A percentile compares a stretch with the other conserved stretches of the same genome.
Conservation (phyloP, 2,888 invertebrate genomes). For the Seira ritae region DNA sequence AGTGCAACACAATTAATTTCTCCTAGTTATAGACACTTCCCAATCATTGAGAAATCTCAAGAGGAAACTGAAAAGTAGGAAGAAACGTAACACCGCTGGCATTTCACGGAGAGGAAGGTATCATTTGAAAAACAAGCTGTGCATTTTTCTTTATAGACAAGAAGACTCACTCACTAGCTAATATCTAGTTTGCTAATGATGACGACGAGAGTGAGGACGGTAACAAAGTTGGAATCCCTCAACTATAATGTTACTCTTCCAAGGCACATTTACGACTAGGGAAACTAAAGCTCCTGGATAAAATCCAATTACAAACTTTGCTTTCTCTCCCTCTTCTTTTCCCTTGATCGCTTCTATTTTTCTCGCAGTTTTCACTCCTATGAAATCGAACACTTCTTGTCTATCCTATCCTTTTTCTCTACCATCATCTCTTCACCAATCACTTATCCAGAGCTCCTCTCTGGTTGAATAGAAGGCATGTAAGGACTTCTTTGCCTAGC, state of each 20-base stretch:
- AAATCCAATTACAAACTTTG: constrained; percentile 64
- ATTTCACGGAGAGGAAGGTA: not conserved
- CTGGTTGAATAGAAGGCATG: not conserved
- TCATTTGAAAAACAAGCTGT: not conserved
- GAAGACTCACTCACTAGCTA: too few species aligned
- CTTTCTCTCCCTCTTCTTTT: constrained; percentile 38
- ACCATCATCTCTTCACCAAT: constrained; percentile 1
- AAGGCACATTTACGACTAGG: constrained; percentile 2
- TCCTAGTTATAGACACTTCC: not conserved
- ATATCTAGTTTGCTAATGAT: constrained; percentile 11
- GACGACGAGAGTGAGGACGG: not conserved
- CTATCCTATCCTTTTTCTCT: too few species aligned
- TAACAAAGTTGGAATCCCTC: not conserved
- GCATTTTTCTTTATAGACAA: not conserved
- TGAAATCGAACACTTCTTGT: constrained; percentile 5
- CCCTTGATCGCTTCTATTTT: not conserved
- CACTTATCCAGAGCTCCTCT: not conserved
- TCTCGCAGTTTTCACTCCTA: not conserved
- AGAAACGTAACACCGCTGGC: not conserved
- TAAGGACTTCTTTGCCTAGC: not conserved
- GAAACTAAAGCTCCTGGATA: constrained; percentile 26
- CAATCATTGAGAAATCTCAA: constrained; percentile 11
- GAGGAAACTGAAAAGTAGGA: not conserved
- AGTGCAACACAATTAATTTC: constrained; percentile 8
- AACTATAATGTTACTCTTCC: constrained; percentile 3